A percentile compares a stretch with the other conserved stretches of the same genome.
Evolutionary conservation across 2,888 invertebrate genomes (phyloP).

Genomic region (Hecatera dysodea): DNA sequence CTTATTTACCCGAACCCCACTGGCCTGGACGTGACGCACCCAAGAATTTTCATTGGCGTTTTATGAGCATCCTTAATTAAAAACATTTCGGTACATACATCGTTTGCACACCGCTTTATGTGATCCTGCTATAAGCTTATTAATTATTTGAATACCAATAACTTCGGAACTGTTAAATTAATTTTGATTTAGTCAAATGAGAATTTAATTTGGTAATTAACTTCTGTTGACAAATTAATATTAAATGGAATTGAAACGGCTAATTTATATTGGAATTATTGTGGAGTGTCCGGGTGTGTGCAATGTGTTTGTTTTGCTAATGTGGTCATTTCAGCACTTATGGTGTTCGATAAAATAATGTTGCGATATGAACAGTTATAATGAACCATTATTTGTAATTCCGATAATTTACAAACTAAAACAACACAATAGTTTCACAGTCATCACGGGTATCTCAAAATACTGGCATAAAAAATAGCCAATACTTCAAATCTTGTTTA

Average conservation of each 20-base stretch:
- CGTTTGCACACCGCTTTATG: constrained; percentile 36
- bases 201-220: constrained; percentile 55
- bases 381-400: background rate
- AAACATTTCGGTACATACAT: constrained; percentile 51
- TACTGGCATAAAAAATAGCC: background rate
- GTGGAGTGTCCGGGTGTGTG: constrained; percentile 14
- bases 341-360: constrained; percentile 16
- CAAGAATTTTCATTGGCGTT: constrained; percentile 64
- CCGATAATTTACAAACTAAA: background rate
- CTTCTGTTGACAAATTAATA: constrained; percentile 57
- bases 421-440: background rate
- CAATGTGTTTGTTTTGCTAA: constrained; percentile 35
- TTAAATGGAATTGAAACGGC: constrained; percentile 43
- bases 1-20: constrained; percentile 77
- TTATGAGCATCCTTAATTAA: constrained; percentile 70
- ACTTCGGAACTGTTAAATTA: constrained; percentile 49
- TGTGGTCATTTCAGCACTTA: constrained; percentile 10
- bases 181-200: constrained; percentile 56
- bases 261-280: constrained; percentile 34
- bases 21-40: constrained; percentile 65
- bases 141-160: constrained; percentile 52
- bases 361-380: background rate
- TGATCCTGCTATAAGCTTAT: constrained; percentile 46
- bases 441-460: background rate
- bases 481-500: constrained; percentile 34